A percentile compares a stretch with the other conserved stretches of the same genome.
Evolutionary conservation across 2,888 invertebrate species (phyloP).

Genomic region (Caenorhabditis sulstoni): DNA sequence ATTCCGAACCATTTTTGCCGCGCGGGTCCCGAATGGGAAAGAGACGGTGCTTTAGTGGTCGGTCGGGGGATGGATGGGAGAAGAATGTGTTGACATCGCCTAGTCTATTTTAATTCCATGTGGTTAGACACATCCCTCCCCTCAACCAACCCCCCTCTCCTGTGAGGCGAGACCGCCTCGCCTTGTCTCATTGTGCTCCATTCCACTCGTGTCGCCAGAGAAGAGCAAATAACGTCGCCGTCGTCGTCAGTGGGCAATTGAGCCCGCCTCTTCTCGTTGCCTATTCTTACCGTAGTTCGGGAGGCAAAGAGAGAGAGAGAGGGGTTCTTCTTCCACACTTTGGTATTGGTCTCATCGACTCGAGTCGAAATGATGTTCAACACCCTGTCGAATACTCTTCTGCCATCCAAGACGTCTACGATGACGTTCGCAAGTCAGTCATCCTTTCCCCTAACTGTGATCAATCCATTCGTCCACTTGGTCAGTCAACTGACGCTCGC

Average conservation of each 20-base stretch:
- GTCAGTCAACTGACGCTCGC: constrained; percentile 31
- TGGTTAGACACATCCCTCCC: constrained; percentile 48
- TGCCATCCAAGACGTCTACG: constrained; percentile 1
- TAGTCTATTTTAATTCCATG: constrained; percentile 59
- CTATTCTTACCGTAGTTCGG: constrained; percentile 51
- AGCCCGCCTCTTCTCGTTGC: constrained; percentile 39
- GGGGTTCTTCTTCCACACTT: background rate
- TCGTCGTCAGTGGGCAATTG: constrained; percentile 42
- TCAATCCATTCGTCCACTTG: constrained; percentile 26
- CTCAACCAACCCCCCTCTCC: too few species aligned
- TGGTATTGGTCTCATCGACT: too few species aligned
- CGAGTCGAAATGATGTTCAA: constrained; percentile 4
- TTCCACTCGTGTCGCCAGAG: constrained; percentile 34
- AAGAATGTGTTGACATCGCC: constrained; percentile 25
- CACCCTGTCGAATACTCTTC: too few species aligned
- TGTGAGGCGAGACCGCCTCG: constrained; percentile 1
- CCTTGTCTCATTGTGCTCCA: constrained; percentile 51
- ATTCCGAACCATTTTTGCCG: constrained; percentile 30
- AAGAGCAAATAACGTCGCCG: constrained; percentile 46
- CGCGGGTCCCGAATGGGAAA: constrained; percentile 2
- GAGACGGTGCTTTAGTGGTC: constrained; percentile 37
- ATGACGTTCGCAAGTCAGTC: background rate
- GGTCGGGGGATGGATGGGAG: too few species aligned
- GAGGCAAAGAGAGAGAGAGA: too few species aligned
- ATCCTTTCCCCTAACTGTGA: background rate